phyloP scores from a whole-genome alignment of 2,113 vertebrate genomes.

The Sylvilagus bachmani region DNA sequence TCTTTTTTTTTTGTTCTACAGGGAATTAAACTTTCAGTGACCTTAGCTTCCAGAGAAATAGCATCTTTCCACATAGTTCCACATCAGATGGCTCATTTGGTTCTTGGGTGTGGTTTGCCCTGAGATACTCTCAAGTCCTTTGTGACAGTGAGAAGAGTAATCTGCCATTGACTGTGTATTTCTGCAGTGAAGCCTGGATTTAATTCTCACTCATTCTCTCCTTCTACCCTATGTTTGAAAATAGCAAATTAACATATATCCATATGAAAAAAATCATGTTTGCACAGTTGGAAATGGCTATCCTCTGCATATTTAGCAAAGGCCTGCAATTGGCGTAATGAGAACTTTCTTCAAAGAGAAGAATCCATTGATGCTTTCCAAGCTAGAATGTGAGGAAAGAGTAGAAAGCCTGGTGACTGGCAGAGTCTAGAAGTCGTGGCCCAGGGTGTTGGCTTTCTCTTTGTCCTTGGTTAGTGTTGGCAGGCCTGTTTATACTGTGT shows the following conservation, averaged over 20 bases:
- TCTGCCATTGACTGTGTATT: background rate
- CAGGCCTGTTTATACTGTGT: background rate
- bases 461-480: background rate
- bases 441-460: background rate
- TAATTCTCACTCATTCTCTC: background rate
- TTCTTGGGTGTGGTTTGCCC: background rate
- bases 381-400: background rate
- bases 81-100: background rate
- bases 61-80: background rate
- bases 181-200: background rate
- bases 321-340: constrained; percentile 57
- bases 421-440: background rate
- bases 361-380: background rate
- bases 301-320: constrained; percentile 57
- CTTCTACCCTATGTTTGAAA: constrained; percentile 16
- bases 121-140: background rate
- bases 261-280: constrained; percentile 44
- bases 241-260: constrained; percentile 41
- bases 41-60: constrained; percentile 50
- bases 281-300: constrained; percentile 11
- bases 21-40: constrained; percentile 70
- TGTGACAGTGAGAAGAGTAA: constrained; percentile 19
- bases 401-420: background rate
- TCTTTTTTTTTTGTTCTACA: background rate
- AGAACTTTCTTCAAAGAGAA: constrained; percentile 62